phyloP scores from a whole-genome alignment of 2,888 invertebrate genomes.

The Ectemnius continuus region DNA sequence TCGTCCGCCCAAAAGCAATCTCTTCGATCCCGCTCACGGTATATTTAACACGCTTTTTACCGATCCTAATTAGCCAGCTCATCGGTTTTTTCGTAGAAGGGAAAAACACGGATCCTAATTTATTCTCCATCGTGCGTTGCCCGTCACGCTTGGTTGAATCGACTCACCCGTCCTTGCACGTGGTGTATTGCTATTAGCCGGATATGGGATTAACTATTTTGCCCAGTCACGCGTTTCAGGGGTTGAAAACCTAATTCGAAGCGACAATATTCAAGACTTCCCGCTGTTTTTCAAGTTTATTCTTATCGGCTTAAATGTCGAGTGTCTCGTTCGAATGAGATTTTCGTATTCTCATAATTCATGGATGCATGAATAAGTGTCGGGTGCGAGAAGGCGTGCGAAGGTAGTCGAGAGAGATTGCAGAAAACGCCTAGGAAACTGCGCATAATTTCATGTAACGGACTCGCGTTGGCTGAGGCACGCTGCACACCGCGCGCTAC shows the following conservation, averaged over 20 bases:
- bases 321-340: too few species aligned
- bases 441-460: conserved; percentile 34
- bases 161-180: conserved; percentile 20
- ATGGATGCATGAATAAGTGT: background rate
- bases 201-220: conserved; percentile 43
- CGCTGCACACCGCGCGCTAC: too few species aligned
- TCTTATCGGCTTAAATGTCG: too few species aligned
- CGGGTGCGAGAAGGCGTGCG: background rate
- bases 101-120: conserved; percentile 21
- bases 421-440: background rate
- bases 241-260: too few species aligned
- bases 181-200: conserved; percentile 37
- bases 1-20: background rate
- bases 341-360: too few species aligned
- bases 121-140: conserved; percentile 22
- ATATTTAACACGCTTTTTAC: conserved; percentile 36
- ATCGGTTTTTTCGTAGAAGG: background rate
- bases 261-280: too few species aligned
- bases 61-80: conserved; percentile 27
- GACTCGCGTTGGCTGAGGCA: background rate
- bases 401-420: background rate
- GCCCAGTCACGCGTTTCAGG: background rate
- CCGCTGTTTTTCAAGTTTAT: too few species aligned
- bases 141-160: conserved; percentile 36
- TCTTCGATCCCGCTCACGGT: conserved; percentile 10